Conservation (phyloP, 2,888 invertebrate genomes). For the Chromoteleia sp. region DNA sequence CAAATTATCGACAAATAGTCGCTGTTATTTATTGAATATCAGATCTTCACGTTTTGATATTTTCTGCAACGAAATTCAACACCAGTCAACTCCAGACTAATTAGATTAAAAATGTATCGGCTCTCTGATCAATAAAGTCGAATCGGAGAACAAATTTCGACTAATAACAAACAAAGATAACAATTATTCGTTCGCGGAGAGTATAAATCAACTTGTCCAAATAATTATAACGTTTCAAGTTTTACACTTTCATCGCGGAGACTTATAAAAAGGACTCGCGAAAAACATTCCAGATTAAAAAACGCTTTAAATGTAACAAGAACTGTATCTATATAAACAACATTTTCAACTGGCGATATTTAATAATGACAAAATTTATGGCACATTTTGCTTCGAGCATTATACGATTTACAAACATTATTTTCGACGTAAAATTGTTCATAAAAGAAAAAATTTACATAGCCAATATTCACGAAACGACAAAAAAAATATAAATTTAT, state of each 20-base stretch:
- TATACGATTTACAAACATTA: slow-evolving; percentile 25
- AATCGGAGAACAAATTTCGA: not conserved
- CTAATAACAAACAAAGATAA: not conserved
- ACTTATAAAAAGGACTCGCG: not conserved
- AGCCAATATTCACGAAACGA: not conserved
- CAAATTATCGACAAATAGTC: too few relatives aligned
- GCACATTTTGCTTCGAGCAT: slow-evolving; percentile 16
- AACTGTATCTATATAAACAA: slow-evolving; percentile 24
- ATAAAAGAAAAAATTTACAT: slow-evolving; percentile 12
- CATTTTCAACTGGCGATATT: slow-evolving; percentile 17
- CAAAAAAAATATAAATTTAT: slow-evolving; percentile 6
- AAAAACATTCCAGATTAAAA: slow-evolving; percentile 15
- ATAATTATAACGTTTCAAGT: not conserved
- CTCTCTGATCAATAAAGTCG: slow-evolving; percentile 1
- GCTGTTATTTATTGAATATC: not conserved
- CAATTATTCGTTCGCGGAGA: too few relatives aligned
- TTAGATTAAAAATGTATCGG: slow-evolving; percentile 3
- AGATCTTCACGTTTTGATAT: not conserved
- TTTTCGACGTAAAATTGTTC: slow-evolving; percentile 9
- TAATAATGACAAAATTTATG: too few relatives aligned
- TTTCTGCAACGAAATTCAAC: not conserved
- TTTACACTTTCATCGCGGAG: not conserved
- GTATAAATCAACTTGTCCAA: too few relatives aligned
- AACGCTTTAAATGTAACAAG: slow-evolving; percentile 14
- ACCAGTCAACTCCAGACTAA: not conserved